A percentile compares a stretch with the other conserved stretches of the same genome.
Conservation (phyloP, 2,113 vertebrate species). For the Nettapus auritus region DNA sequence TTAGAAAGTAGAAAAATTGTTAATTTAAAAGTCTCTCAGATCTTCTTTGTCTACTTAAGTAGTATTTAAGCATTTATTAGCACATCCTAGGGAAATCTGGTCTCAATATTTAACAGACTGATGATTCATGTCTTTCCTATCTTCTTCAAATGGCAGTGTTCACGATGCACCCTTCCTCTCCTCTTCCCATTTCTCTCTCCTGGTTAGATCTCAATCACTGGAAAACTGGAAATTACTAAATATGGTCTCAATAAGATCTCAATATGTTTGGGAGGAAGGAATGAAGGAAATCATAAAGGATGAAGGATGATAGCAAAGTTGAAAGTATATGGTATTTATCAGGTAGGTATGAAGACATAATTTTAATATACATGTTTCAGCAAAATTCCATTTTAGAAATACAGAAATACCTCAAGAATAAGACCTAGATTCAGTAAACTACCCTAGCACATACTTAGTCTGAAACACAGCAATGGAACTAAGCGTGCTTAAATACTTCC, state of each 20-base stretch:
- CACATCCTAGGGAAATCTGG: background rate
- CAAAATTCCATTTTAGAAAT: background rate
- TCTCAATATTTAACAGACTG: background rate
- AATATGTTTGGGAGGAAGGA: background rate
- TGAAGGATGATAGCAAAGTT: background rate
- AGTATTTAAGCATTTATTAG: background rate
- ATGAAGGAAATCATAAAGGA: background rate
- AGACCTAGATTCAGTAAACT: background rate
- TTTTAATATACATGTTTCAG: background rate
- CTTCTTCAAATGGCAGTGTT: background rate
- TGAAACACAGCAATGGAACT: background rate
- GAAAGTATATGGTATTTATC: background rate
- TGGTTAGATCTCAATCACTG: background rate
- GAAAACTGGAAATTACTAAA: background rate
- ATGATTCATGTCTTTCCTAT: background rate
- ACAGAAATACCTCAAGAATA: background rate
- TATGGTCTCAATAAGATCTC: rapidly evolving
- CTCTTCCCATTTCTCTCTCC: background rate
- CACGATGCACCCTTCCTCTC: background rate
- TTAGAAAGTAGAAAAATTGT: background rate
- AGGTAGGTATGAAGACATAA: background rate
- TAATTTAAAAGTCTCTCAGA: background rate
- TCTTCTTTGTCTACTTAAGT: background rate
- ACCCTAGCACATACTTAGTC: background rate
- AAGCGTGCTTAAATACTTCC: background rate